Evolutionary conservation across 1,140 invertebrate species (phyloP).

Genomic region (Drosophila repleta): DNA sequence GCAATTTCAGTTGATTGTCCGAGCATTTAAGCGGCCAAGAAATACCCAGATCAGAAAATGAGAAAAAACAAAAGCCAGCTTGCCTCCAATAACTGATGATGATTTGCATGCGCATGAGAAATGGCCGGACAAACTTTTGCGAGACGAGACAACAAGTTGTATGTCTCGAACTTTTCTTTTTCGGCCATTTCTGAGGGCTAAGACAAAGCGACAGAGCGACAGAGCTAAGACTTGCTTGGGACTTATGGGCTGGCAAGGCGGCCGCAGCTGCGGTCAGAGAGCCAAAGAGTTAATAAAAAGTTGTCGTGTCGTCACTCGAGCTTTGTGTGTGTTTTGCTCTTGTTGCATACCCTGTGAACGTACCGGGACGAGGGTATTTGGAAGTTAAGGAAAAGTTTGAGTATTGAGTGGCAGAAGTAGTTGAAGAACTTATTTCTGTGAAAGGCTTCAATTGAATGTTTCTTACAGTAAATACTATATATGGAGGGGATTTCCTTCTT

Average conservation of each 20-base stretch:
- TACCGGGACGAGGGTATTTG: too few relatives aligned
- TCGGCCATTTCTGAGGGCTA: slow-evolving; percentile 47
- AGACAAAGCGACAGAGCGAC: slow-evolving; percentile 51
- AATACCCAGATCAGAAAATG: slow-evolving; percentile 31
- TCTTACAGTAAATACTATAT: too few relatives aligned
- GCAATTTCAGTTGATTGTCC: slow-evolving; percentile 52
- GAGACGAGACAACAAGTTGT: slow-evolving; percentile 68
- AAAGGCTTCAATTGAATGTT: too few relatives aligned
- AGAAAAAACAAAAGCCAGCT: background rate
- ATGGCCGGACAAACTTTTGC: slow-evolving; percentile 42
- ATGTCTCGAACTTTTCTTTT: slow-evolving; percentile 22
- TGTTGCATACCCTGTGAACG: background rate
- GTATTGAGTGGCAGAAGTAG: too few relatives aligned
- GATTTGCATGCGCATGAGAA: slow-evolving; percentile 65
- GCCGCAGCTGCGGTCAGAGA: slow-evolving; percentile 38
- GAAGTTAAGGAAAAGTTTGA: too few relatives aligned
- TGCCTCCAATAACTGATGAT: slow-evolving; percentile 24
- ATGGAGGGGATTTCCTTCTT: too few relatives aligned
- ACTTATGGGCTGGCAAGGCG: slow-evolving; percentile 13
- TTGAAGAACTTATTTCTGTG: too few relatives aligned
- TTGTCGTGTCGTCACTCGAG: slow-evolving; percentile 54
- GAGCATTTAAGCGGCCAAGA: slow-evolving; percentile 54
- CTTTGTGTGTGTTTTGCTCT: slow-evolving; percentile 24
- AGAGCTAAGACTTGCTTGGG: slow-evolving; percentile 13
- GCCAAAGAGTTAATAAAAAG: slow-evolving; percentile 74